Evolutionary conservation across 2,888 invertebrate genomes (phyloP).

Genomic region (Dione juno): DNA sequence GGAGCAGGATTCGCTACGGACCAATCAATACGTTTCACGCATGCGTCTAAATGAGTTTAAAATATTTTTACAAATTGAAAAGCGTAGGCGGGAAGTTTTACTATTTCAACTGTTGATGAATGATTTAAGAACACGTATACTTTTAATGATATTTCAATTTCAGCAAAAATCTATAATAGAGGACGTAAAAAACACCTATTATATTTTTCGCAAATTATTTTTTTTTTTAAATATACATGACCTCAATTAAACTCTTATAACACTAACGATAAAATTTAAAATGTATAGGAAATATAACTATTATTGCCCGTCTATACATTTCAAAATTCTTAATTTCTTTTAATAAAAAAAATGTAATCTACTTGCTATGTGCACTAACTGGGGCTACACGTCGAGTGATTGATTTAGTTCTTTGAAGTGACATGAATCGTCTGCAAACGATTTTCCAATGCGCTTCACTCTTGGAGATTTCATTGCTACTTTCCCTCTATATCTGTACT

Average conservation of each 20-base stretch:
- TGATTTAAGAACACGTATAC: not conserved
- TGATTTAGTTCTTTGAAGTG: constrained; percentile 11
- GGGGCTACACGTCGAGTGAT: not conserved
- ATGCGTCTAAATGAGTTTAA: constrained; percentile 68
- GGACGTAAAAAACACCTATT: too few relatives aligned
- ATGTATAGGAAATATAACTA: not conserved
- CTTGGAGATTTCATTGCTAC: not conserved
- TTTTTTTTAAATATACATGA: too few relatives aligned
- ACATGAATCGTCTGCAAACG: constrained; percentile 1
- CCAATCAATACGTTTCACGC: constrained; percentile 79
- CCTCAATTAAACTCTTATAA: not conserved
- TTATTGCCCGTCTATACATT: not conserved
- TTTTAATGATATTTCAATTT: not conserved
- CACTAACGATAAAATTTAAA: not conserved
- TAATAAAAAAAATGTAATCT: not conserved
- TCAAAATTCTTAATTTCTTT: not conserved
- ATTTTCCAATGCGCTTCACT: not conserved
- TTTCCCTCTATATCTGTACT: not conserved
- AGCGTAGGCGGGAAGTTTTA: constrained; percentile 57
- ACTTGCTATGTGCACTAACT: not conserved
- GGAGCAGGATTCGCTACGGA: constrained; percentile 57
- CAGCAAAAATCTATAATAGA: too few relatives aligned
- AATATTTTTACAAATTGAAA: constrained; percentile 42
- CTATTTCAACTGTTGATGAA: constrained; percentile 37
- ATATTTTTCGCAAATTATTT: too few relatives aligned